These are phyloP conservation scores for Noctua janthina DNA, from an alignment of 2,888 invertebrate genomes.

Conservation along the genomic window DNA sequence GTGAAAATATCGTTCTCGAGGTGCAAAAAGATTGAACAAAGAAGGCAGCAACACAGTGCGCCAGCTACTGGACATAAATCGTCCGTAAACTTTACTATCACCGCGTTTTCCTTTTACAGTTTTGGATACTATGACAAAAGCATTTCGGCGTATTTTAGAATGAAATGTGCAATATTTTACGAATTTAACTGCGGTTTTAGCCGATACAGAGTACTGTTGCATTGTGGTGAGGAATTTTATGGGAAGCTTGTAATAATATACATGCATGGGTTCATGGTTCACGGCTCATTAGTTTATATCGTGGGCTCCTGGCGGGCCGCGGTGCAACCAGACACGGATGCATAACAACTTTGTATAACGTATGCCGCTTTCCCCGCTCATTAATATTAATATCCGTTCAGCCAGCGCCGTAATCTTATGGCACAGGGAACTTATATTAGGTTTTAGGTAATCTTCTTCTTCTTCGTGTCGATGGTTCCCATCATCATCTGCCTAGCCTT, in stretches of 20 bases:
- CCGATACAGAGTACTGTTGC: constrained; percentile 48
- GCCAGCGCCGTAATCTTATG: constrained; percentile 39
- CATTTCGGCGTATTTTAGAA: constrained; percentile 60
- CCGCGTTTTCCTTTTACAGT: constrained; percentile 61
- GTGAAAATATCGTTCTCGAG: constrained; percentile 43
- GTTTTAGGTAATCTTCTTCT: not conserved
- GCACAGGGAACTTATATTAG: constrained; percentile 39
- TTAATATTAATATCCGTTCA: constrained; percentile 74
- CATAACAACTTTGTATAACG: constrained; percentile 46
- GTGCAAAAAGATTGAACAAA: constrained; percentile 58
- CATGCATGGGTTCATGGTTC: constrained; percentile 76
- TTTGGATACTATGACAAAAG: constrained; percentile 64
- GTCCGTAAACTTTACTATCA: constrained; percentile 66
- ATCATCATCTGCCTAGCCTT: too few species aligned
- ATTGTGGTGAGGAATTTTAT: constrained; percentile 73
- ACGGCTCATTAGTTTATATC: constrained; percentile 79
- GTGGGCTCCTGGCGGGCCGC: constrained; percentile 42
- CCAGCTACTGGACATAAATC: constrained; percentile 65
- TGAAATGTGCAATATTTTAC: constrained; percentile 64
- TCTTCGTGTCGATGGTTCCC: not conserved
- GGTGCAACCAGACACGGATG: constrained; percentile 52
- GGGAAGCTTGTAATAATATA: constrained; percentile 68
- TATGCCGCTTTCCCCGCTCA: constrained; percentile 62
- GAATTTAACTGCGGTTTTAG: constrained; percentile 56
- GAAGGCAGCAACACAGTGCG: constrained; percentile 55